These are phyloP conservation scores for Regulus satrapa DNA, from an alignment of 2,113 vertebrate genomes.

Conservation along the genomic window DNA sequence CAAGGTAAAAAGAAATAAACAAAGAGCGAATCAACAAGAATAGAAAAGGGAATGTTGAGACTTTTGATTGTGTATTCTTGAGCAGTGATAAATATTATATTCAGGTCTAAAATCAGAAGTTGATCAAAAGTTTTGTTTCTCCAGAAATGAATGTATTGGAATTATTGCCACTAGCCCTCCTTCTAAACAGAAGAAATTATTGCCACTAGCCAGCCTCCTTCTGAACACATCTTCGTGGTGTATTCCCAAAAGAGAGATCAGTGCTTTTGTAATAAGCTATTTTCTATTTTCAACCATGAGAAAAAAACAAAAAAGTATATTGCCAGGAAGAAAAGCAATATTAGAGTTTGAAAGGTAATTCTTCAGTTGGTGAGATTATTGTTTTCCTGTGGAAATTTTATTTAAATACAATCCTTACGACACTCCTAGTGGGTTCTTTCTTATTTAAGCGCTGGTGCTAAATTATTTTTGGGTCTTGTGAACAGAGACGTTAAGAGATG, in stretches of 20 bases:
- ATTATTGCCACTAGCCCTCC: neutral
- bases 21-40: neutral
- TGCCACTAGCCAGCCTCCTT: neutral
- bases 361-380: neutral
- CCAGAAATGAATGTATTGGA: neutral
- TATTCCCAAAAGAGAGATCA: neutral
- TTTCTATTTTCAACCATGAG: neutral
- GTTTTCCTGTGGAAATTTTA: neutral
- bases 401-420: neutral
- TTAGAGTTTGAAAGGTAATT: neutral
- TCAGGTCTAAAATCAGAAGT: neutral
- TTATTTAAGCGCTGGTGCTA: neutral
- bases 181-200: neutral
- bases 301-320: neutral
- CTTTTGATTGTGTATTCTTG: neutral
- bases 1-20: neutral
- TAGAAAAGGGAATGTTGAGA: neutral
- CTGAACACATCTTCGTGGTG: neutral
- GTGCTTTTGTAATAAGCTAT: neutral
- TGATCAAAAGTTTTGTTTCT: neutral
- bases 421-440: neutral
- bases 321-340: neutral
- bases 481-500: neutral
- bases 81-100: neutral
- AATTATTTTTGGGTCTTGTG: neutral